Base-by-base conservation (phyloP, 1,140 invertebrate species). In the Caerostris extrusa region DNA sequence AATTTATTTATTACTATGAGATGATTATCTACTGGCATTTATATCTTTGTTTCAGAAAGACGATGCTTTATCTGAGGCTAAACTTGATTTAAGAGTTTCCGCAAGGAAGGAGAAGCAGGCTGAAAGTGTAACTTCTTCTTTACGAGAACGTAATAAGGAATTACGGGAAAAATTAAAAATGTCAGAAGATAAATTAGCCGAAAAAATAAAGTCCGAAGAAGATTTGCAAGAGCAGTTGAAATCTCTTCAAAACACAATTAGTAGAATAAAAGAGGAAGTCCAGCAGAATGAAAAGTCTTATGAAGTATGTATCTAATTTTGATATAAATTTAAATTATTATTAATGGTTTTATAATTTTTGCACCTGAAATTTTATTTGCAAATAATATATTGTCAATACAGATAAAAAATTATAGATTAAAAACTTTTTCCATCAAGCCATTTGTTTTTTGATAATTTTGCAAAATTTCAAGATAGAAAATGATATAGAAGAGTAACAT, bases 41-140 rank as follows among this genome's bases (percentile, higher is more conserved):
- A 34, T 34, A 34, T 34, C 34, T 34, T 34, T 34, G 94, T 17
- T 85, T 3, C 95, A 96, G 96, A 95, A 95, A 87, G 94, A 96
- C 60, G 97, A 97, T 95, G 97, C 98, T 95, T 95, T 98, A 0
- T 96, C 96, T 1, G 97, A 97, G 95, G 96, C 96, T 5, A 97
- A 97, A 95, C 95, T 97, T 7, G 97, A 98, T 95, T 97, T 97
- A 94, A 96, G 97, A 91, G 97, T 97, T 94, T 96, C 97, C 0
- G 95, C 96, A 8, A 96, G 97, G 4, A 97, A 97, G 95, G 96
- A 97, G n/a, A 97, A 97, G 94, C 96, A 97, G 3, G 96, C 97
- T 0, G 97, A 97, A 91, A 58, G 53, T n/a, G 19, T 91, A 57
- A 19, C 61, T 71, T 77, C 69, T 55, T 56, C 85, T 57, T 67